A percentile compares a stretch with the other conserved stretches of the same genome.
phyloP scores from a whole-genome alignment of 2,888 invertebrate species.

The Diarsia brunnea region DNA sequence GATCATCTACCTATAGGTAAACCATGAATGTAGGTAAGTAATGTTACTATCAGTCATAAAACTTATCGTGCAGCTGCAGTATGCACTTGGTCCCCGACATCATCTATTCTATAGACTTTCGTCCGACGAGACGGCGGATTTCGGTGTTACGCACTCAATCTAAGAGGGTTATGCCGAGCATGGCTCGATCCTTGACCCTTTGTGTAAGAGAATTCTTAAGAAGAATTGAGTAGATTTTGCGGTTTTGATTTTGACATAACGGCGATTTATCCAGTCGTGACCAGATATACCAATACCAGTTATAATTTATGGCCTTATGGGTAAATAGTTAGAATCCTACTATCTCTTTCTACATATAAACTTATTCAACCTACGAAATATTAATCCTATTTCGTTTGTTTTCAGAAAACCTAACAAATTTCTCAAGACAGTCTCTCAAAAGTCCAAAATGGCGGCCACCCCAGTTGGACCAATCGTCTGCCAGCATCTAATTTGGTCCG shows the following conservation, averaged over 20 bases:
- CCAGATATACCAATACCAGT: background rate
- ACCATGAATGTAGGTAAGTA: background rate
- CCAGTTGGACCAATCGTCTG: conserved; percentile 74
- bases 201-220: background rate
- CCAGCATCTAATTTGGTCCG: conserved; percentile 84
- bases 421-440: conserved; percentile 23
- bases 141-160: too few relatives aligned
- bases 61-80: conserved; percentile 13
- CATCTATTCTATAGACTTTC: too few relatives aligned
- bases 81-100: background rate
- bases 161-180: too few relatives aligned
- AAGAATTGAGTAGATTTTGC: background rate
- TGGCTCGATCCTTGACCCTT: too few relatives aligned
- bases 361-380: too few relatives aligned
- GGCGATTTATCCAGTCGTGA: background rate
- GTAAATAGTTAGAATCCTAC: background rate
- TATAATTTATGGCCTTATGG: background rate
- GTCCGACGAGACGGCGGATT: too few relatives aligned
- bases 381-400: background rate
- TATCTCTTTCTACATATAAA: background rate
- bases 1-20: background rate
- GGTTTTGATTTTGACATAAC: too few relatives aligned
- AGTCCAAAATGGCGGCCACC: conserved; percentile 56
- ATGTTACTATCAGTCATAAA: background rate
- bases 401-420: background rate